Evolutionary conservation across 2,797 vertebrate species (phyloP).

Genomic region (Sebastes goodei): DNA sequence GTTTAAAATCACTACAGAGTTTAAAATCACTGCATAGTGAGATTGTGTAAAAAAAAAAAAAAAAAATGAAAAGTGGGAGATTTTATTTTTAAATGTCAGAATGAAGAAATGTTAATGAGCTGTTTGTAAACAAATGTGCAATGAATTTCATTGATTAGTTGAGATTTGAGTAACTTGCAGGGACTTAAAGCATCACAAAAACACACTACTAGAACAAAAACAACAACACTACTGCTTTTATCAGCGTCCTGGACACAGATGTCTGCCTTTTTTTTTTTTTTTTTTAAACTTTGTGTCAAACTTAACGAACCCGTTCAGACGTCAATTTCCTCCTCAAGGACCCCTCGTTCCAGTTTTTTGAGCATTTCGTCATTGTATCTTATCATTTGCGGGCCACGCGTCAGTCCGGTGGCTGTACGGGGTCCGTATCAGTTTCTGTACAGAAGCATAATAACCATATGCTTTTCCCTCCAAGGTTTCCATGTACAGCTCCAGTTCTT

Average conservation of each 20-base stretch:
- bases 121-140: slow-evolving; percentile 75
- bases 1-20: not conserved
- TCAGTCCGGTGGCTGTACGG: slow-evolving; percentile 16
- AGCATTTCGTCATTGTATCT: slow-evolving; percentile 14
- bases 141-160: slow-evolving; percentile 54
- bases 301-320: slow-evolving; percentile 22
- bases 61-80: slow-evolving; percentile 10
- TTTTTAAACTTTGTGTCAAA: slow-evolving; percentile 57
- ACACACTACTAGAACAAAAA: slow-evolving; percentile 56
- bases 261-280: slow-evolving; percentile 37
- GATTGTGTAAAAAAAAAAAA: slow-evolving; percentile 4
- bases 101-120: slow-evolving; percentile 42
- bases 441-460: slow-evolving; percentile 26
- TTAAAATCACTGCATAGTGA: not conserved
- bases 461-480: not conserved
- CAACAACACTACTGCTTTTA: slow-evolving; percentile 54
- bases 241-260: slow-evolving; percentile 35
- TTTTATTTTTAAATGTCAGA: slow-evolving; percentile 64
- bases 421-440: slow-evolving; percentile 39
- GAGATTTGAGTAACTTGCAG: slow-evolving; percentile 43
- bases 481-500: slow-evolving; percentile 43
- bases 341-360: not conserved
- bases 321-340: slow-evolving; percentile 8
- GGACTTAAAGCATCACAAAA: slow-evolving; percentile 44
- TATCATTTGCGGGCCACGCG: slow-evolving; percentile 24